Evolutionary conservation across 2,888 invertebrate genomes (phyloP), one percentile per base, ranked within the genome.

Genomic region (Caenorhabditis sinica): DNA sequence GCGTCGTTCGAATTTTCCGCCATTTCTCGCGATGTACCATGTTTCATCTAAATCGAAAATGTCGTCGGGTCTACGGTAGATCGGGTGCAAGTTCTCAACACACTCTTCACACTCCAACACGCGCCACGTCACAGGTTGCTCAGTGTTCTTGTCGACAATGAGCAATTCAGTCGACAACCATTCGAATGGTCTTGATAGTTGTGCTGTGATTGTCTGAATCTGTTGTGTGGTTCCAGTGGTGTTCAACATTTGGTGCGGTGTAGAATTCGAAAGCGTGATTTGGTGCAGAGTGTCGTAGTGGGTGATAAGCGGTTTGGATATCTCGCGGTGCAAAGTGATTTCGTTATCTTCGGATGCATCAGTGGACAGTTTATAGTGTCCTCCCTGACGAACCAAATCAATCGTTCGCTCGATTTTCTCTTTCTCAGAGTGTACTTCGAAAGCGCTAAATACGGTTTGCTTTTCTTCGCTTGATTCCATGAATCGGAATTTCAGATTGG

Each of bases 281-380:
- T 45, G 63, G 73, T 83, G 79, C 80, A 85, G 77, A 45, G 85
- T 82, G 76, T 88, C 86, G 40, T 81, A 69, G 61, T 85, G 68
- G 8, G 66, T 74, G 60, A 85, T 68, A 51, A 80, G 56, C 45
- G 82, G 69, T 40, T 85, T 86, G 15, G 76, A 51, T 13, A 88
- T 51, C 6, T 90, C 89, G 36, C 89, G 80, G 43, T 80, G 71
- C 36, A 86, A 80, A 68, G 69, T 73, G 23, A 86, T 76, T 30
- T 86, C 80, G 63, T 86, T 71, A 9, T 89, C 84, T 71, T 92
- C 92, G 17, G 90, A 83, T 8, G 91, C 91, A 53, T 91, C 89
- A 13, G 90, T 89, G 63, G 87, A 84, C 56, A 92, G 76, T 25
- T 73, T 65, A 65, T 73, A 87, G 36, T 81, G 71, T 49, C 90